Evolutionary conservation across 1,140 invertebrate genomes (phyloP).

Genomic region (Tetramorium parvispinum): DNA sequence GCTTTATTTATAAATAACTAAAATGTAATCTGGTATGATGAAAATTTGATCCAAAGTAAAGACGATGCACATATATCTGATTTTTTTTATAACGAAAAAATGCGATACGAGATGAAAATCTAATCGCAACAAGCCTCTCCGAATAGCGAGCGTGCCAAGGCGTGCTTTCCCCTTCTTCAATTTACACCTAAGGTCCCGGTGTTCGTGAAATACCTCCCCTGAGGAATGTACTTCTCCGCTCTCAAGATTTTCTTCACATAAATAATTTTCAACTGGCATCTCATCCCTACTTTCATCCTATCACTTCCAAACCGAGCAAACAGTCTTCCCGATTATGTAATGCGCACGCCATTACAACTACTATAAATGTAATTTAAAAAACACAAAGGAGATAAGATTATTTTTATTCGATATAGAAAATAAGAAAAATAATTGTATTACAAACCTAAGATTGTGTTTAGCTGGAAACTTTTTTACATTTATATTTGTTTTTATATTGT

Average conservation of each 20-base stretch:
- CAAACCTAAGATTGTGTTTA: not conserved
- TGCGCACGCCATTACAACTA: not conserved
- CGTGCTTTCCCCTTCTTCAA: slow-evolving; percentile 52
- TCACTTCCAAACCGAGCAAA: slow-evolving; percentile 46
- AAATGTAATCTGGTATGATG: not conserved
- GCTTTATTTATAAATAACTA: not conserved
- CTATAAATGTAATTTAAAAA: slow-evolving; percentile 24
- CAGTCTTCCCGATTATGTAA: slow-evolving; percentile 33
- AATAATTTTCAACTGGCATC: slow-evolving; percentile 64
- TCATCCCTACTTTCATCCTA: slow-evolving; percentile 36
- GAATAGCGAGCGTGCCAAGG: slow-evolving; percentile 61
- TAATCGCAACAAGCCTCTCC: slow-evolving; percentile 62
- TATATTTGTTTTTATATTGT: not conserved
- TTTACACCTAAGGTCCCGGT: slow-evolving; percentile 63
- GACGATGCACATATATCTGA: not conserved
- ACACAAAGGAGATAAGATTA: not conserved
- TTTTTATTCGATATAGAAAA: not conserved
- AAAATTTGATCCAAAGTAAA: slow-evolving; percentile 11
- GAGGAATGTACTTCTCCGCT: slow-evolving; percentile 47
- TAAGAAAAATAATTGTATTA: not conserved
- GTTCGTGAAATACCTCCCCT: slow-evolving; percentile 62
- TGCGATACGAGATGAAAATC: slow-evolving; percentile 60
- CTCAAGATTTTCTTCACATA: slow-evolving; percentile 65
- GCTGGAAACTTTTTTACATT: too few species aligned
- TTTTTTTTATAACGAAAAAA: slow-evolving; percentile 36